A percentile compares a stretch with the other conserved stretches of the same genome.
These are phyloP conservation scores for Pelosia muscerda DNA, from an alignment of 2,888 invertebrate genomes.

Conservation along the genomic window DNA sequence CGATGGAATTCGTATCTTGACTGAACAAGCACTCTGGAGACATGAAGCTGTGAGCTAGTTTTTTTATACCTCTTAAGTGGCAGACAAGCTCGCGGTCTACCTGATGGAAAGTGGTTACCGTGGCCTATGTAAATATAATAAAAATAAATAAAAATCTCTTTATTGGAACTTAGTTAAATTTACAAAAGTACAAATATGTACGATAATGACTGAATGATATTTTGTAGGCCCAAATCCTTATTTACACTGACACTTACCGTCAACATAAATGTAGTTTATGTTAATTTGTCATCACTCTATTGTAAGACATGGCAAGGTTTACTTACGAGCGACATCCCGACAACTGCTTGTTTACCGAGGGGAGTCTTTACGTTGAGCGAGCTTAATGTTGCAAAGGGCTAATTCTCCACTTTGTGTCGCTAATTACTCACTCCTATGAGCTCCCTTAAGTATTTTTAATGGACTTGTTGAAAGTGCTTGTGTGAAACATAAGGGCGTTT, in stretches of 20 bases:
- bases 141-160: no score
- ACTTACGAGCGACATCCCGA: constrained; percentile 45
- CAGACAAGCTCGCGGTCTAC: no score
- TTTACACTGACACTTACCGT: background rate
- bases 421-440: constrained; percentile 54
- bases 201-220: no score
- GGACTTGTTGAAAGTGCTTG: constrained; percentile 35
- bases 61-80: no score
- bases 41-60: background rate
- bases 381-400: constrained; percentile 57
- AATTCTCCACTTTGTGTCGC: constrained; percentile 55
- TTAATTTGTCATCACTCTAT: constrained; percentile 36
- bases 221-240: background rate
- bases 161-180: no score
- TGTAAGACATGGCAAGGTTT: constrained; percentile 48
- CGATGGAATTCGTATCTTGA: background rate
- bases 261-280: constrained; percentile 1
- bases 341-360: constrained; percentile 56
- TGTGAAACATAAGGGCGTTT: constrained; percentile 15
- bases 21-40: background rate
- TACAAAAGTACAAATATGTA: no score
- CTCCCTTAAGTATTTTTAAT: constrained; percentile 50
- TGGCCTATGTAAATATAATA: no score
- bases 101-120: no score
- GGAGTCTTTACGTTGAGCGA: constrained; percentile 54